These are phyloP conservation scores for Oscheius sp. DNA, from an alignment of 2,888 invertebrate species.

Conservation along the genomic window DNA sequence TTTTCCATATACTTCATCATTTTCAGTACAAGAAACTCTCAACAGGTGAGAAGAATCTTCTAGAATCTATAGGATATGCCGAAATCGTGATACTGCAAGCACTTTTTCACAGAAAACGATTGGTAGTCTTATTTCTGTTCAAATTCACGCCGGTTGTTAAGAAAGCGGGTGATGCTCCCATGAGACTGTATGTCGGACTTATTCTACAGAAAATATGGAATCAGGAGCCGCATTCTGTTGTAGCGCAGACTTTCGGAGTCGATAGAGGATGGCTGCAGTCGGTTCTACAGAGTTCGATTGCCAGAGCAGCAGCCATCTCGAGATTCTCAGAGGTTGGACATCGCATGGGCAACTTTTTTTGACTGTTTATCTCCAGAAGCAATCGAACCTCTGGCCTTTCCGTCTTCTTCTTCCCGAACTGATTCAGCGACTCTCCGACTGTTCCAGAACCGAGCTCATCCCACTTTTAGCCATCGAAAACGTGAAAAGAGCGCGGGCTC, in stretches of 20 bases:
- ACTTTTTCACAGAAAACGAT: constrained; percentile 75
- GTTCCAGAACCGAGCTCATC: constrained; percentile 84
- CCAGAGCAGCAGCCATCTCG: constrained; percentile 84
- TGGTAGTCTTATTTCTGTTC: constrained; percentile 40
- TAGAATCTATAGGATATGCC: constrained; percentile 83
- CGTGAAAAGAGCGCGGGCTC: constrained; percentile 88
- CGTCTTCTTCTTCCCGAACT: constrained; percentile 82
- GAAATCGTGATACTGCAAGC: constrained; percentile 82
- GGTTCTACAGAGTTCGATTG: constrained; percentile 81
- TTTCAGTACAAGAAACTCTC: constrained; percentile 80
- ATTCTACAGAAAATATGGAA: constrained; percentile 82
- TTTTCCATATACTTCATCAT: neutral
- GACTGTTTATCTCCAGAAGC: constrained; percentile 76
- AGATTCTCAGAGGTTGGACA: constrained; percentile 82
- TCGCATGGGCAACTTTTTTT: neutral
- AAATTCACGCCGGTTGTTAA: constrained; percentile 24
- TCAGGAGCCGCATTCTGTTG: constrained; percentile 75
- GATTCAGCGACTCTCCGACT: constrained; percentile 83
- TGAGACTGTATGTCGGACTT: constrained; percentile 86
- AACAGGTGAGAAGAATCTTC: constrained; percentile 81
- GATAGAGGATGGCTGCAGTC: constrained; percentile 86
- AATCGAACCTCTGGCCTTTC: constrained; percentile 87
- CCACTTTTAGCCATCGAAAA: constrained; percentile 88
- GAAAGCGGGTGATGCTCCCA: constrained; percentile 77
- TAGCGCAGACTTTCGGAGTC: constrained; percentile 81